Evolutionary conservation across 2,797 vertebrate species (phyloP).

Genomic region (Cirrhinus mrigala): DNA sequence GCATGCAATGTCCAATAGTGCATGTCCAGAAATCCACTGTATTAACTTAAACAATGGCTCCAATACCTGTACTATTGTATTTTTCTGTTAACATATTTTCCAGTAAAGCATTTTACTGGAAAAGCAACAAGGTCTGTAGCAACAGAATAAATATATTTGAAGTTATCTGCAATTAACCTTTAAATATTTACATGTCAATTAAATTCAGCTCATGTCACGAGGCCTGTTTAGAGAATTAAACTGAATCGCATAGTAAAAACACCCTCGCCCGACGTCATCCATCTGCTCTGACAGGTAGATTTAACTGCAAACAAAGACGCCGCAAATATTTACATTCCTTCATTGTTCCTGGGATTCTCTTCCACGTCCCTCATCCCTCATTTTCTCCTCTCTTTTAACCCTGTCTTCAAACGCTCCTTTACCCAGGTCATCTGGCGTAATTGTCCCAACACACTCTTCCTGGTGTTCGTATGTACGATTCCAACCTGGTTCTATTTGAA

Average conservation of each 20-base stretch:
- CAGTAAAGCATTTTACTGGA: background rate
- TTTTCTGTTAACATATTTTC: background rate
- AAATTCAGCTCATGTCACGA: slow-evolving; percentile 74
- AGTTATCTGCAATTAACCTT: slow-evolving; percentile 21
- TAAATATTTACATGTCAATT: slow-evolving; percentile 79
- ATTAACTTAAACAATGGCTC: too few species aligned
- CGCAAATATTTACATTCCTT: slow-evolving; percentile 79
- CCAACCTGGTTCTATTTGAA: slow-evolving; percentile 39
- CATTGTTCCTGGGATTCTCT: slow-evolving; percentile 74
- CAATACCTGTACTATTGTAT: background rate
- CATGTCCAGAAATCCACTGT: background rate
- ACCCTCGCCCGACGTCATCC: slow-evolving; percentile 59
- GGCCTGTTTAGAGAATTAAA: slow-evolving; percentile 19
- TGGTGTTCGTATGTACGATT: background rate
- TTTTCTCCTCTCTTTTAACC: slow-evolving; percentile 19
- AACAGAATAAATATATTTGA: background rate
- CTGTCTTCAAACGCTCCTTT: slow-evolving; percentile 28
- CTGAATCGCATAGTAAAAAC: slow-evolving; percentile 48
- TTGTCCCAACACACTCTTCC: slow-evolving; percentile 17
- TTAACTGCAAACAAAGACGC: slow-evolving; percentile 73
- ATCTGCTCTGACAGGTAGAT: slow-evolving; percentile 76
- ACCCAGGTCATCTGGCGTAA: slow-evolving; percentile 17
- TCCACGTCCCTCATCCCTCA: slow-evolving; percentile 21
- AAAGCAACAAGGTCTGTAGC: background rate
- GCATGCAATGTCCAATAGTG: background rate